A percentile compares a stretch with the other conserved stretches of the same genome.
phyloP scores from a whole-genome alignment of 2,113 vertebrate genomes.

The Thomomys bottae region DNA sequence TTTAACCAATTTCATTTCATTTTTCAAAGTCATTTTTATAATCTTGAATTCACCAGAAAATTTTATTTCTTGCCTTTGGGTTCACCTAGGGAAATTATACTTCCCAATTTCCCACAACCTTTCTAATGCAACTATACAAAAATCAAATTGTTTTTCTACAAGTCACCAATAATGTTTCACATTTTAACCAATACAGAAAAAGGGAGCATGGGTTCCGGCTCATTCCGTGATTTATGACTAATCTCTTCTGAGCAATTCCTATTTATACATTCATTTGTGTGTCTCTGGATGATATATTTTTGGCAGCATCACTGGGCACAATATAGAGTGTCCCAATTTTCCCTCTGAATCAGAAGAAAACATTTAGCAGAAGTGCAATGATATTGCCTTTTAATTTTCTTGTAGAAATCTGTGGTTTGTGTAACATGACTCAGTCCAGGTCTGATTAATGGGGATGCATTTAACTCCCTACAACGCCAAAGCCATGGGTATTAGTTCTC shows the following conservation, averaged over 20 bases:
- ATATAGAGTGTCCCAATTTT: conserved; percentile 82
- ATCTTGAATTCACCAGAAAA: conserved; percentile 66
- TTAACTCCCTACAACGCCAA: conserved; percentile 66
- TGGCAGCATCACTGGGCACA: conserved; percentile 82
- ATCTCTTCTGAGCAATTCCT: conserved; percentile 84
- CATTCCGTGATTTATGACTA: conserved; percentile 86
- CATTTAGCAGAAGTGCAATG: conserved; percentile 84
- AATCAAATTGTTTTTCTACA: conserved; percentile 81
- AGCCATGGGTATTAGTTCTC: conserved; percentile 76
- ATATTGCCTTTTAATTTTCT: conserved; percentile 86
- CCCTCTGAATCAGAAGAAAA: conserved; percentile 83
- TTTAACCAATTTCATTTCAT: conserved; percentile 63
- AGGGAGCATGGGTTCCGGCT: conserved; percentile 72
- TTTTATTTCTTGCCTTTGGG: conserved; percentile 69
- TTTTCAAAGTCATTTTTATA: conserved; percentile 69
- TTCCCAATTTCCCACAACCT: conserved; percentile 72
- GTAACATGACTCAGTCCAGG: conserved; percentile 84
- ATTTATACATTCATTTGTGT: conserved; percentile 86
- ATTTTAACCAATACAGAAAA: conserved; percentile 81
- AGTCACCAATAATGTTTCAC: conserved; percentile 79
- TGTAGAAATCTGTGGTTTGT: conserved; percentile 80
- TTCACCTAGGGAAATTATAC: conserved; percentile 73
- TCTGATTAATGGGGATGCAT: conserved; percentile 86
- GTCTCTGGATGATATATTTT: conserved; percentile 83
- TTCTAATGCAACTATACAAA: conserved; percentile 72